Evolutionary conservation across 92 coral and sea anemone species (phyloP).

Genomic region (Umimayanthus chanpuru): DNA sequence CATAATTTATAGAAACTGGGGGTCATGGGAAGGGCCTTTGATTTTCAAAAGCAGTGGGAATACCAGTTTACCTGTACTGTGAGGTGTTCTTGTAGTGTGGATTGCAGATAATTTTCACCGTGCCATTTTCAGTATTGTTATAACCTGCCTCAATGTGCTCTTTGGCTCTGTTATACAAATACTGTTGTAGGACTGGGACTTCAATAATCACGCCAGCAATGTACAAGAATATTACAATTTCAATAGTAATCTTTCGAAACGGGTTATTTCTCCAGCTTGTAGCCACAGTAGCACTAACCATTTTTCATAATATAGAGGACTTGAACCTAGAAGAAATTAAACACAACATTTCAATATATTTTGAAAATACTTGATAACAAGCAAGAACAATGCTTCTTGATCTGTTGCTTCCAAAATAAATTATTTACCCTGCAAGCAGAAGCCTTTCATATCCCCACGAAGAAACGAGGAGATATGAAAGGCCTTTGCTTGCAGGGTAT

Average conservation of each 20-base stretch:
- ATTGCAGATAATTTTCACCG: conserved; percentile 49
- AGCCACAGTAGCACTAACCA: neutral
- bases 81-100: conserved; percentile 52
- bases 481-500: too few species aligned
- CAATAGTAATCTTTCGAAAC: conserved; percentile 71
- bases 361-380: too few species aligned
- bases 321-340: neutral
- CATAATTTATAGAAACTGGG: too few species aligned
- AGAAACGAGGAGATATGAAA: too few species aligned
- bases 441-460: too few species aligned
- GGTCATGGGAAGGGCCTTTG: too few species aligned
- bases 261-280: conserved; percentile 68
- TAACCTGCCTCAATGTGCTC: conserved; percentile 44
- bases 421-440: too few species aligned
- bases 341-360: too few species aligned
- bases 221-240: conserved; percentile 75
- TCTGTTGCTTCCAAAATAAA: too few species aligned
- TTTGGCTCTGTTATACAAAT: conserved; percentile 77
- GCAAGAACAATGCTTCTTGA: too few species aligned
- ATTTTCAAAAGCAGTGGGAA: too few species aligned
- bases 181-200: conserved; percentile 82
- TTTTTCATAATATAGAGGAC: neutral
- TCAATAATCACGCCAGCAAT: conserved; percentile 78
- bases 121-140: conserved; percentile 38
- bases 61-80: conserved; percentile 14